Conservation (phyloP, 2,888 invertebrate genomes). For the Scaptomyza cyrtandrae region DNA sequence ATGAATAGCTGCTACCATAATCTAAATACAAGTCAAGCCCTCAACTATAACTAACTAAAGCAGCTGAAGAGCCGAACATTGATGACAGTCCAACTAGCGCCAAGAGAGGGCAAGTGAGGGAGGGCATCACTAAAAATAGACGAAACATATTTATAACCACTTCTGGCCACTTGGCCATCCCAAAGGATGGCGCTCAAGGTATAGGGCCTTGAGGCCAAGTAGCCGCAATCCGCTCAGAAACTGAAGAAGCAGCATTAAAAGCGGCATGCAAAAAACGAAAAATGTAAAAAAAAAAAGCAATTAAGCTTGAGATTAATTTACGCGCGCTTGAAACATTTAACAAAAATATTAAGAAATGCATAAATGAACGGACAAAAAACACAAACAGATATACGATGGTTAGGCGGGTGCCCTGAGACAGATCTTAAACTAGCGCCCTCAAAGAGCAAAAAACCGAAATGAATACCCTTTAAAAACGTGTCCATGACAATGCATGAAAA, state of each 20-base stretch:
- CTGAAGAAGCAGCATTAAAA: constrained; percentile 18
- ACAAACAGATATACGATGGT: constrained; percentile 1
- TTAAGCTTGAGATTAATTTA: constrained; percentile 81
- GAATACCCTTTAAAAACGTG: constrained; percentile 7
- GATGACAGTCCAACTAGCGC: constrained; percentile 45
- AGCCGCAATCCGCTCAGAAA: constrained; percentile 33
- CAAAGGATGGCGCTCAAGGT: constrained; percentile 50
- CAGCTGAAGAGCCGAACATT: constrained; percentile 12
- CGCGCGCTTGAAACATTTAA: constrained; percentile 75
- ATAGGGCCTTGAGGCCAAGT: constrained; percentile 38
- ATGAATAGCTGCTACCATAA: constrained; percentile 35
- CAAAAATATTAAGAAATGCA: constrained; percentile 73
- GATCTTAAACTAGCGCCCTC: constrained; percentile 65
- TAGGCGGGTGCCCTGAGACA: constrained; percentile 9
- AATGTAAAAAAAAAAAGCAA: constrained; percentile 67
- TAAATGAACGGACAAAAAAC: constrained; percentile 58
- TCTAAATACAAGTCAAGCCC: constrained; percentile 37
- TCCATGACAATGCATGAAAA: no score
- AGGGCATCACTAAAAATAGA: constrained; percentile 59
- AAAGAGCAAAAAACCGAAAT: constrained; percentile 49
- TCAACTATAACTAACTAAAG: constrained; percentile 16
- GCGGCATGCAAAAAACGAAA: constrained; percentile 29
- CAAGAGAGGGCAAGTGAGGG: constrained; percentile 1
- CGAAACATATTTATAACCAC: constrained; percentile 62
- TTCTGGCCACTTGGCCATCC: constrained; percentile 49